A percentile compares a stretch with the other conserved stretches of the same genome.
phyloP scores from a whole-genome alignment of 2,888 invertebrate species.

The Drosophila nr. fundita region DNA sequence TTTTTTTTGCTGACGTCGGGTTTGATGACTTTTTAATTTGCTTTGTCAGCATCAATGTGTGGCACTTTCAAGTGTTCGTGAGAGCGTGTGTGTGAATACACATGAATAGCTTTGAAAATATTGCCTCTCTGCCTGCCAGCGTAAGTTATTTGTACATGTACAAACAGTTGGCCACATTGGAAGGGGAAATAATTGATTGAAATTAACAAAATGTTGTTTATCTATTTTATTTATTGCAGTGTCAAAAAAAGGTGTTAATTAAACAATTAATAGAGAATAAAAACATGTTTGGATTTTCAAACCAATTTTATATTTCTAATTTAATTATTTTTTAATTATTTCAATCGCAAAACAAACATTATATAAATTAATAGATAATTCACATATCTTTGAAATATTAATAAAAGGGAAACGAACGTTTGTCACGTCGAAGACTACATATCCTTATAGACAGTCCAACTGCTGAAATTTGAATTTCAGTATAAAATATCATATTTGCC shows the following conservation, averaged over 20 bases:
- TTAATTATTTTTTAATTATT: background rate
- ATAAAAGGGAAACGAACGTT: background rate
- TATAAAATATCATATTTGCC: background rate
- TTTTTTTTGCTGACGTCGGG: background rate
- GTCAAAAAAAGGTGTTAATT: background rate
- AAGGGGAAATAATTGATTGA: background rate
- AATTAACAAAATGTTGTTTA: background rate
- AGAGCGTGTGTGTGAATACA: constrained; percentile 15
- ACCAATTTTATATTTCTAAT: background rate
- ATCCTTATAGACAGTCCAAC: background rate
- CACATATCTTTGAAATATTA: background rate
- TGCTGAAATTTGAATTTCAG: background rate
- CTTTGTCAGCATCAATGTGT: constrained; percentile 36
- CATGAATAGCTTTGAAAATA: constrained; percentile 22
- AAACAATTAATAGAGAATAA: background rate
- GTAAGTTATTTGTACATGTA: background rate
- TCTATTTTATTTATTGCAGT: background rate
- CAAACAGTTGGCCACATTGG: background rate
- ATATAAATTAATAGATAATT: background rate
- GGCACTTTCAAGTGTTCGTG: constrained; percentile 2
- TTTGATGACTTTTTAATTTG: constrained; percentile 43
- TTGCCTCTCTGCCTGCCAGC: background rate
- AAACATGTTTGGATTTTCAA: background rate
- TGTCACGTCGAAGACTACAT: background rate
- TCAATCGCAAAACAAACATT: background rate